Percentiles rank a stretch among this genome's conserved stretches.
Evolutionary conservation across 2,888 invertebrate species (phyloP).

Genomic region (Caenorhabditis angaria): DNA sequence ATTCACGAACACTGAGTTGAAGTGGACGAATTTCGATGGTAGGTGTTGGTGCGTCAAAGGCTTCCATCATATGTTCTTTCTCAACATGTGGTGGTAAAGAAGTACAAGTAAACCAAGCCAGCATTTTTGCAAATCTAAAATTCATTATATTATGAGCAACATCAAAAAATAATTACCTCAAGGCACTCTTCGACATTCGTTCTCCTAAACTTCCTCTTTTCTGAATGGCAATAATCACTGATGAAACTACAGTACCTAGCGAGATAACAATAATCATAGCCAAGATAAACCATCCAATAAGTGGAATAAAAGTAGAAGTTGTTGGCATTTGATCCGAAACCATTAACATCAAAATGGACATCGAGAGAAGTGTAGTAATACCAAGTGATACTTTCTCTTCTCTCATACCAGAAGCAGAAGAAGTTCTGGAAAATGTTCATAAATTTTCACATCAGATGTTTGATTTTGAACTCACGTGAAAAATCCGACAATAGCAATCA

Average conservation of each 20-base stretch:
- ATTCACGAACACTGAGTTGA: slow-evolving; percentile 34
- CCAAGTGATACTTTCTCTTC: slow-evolving; percentile 75
- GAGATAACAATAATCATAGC: slow-evolving; percentile 75
- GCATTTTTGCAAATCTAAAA: slow-evolving; percentile 59
- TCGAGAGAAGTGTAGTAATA: slow-evolving; percentile 74
- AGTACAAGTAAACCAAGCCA: slow-evolving; percentile 67
- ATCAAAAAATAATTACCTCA: too few relatives aligned
- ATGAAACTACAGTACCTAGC: slow-evolving; percentile 75
- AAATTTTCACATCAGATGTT: not conserved
- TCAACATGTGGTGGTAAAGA: slow-evolving; percentile 68
- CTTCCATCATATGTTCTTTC: slow-evolving; percentile 58
- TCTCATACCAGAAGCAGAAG: slow-evolving; percentile 73
- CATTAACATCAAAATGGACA: slow-evolving; percentile 75
- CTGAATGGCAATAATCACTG: slow-evolving; percentile 75
- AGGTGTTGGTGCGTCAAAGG: slow-evolving; percentile 53
- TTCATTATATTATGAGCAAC: too few relatives aligned
- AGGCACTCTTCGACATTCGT: slow-evolving; percentile 58
- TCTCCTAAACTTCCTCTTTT: slow-evolving; percentile 72
- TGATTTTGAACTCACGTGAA: slow-evolving; percentile 72
- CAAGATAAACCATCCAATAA: slow-evolving; percentile 75
- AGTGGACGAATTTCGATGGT: slow-evolving; percentile 49
- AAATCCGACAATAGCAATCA: slow-evolving; percentile 72
- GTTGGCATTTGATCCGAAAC: slow-evolving; percentile 75
- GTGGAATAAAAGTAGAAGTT: slow-evolving; percentile 75
- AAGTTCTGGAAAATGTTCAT: slow-evolving; percentile 62